Evolutionary conservation across 1,140 invertebrate genomes (phyloP).

Genomic region (Bombus pascuorum): DNA sequence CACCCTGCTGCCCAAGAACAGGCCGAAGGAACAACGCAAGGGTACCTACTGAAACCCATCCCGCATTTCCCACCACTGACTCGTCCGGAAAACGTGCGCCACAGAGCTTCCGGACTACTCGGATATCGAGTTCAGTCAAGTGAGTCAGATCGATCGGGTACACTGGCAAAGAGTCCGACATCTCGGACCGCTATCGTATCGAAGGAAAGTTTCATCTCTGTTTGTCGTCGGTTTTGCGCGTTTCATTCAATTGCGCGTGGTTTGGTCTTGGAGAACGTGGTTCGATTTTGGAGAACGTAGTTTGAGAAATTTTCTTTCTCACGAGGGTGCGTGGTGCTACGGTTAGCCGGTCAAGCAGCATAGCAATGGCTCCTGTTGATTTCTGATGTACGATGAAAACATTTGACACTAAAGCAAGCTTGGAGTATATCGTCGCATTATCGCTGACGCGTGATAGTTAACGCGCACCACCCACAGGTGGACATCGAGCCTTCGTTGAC

Average conservation of each 20-base stretch:
- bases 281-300: no score
- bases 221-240: background rate
- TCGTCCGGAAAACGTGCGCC: slow-evolving; percentile 76
- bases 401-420: background rate
- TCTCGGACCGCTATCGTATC: background rate
- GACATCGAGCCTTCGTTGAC: background rate
- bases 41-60: slow-evolving; percentile 67
- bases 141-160: slow-evolving; percentile 57
- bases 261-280: background rate
- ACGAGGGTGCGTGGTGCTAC: no score
- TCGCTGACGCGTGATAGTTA: background rate
- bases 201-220: background rate
- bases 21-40: slow-evolving; percentile 62
- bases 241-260: background rate
- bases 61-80: slow-evolving; percentile 78
- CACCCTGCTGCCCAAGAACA: slow-evolving; percentile 61
- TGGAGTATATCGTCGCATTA: no score
- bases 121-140: slow-evolving; percentile 63
- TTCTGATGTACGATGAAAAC: background rate
- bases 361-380: background rate
- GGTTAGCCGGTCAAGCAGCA: no score
- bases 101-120: slow-evolving; percentile 63
- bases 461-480: background rate
- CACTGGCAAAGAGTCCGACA: slow-evolving; percentile 7
- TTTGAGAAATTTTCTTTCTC: no score